Conservation (phyloP, 2,888 invertebrate species). For the Meiosimyza decipiens region DNA sequence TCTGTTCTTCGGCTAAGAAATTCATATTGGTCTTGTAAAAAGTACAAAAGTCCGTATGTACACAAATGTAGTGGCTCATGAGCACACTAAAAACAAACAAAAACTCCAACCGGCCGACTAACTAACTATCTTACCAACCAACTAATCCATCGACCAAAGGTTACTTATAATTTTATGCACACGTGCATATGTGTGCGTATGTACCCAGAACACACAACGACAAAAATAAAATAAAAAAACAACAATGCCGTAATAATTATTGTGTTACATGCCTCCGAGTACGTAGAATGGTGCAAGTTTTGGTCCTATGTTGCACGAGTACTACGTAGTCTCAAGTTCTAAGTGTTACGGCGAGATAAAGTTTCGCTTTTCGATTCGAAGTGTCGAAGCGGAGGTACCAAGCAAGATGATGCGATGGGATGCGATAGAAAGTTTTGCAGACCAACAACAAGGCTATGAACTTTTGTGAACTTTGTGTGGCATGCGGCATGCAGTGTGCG, state of each 20-base stretch:
- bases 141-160: not conserved
- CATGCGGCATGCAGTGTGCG: not conserved
- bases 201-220: no score
- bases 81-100: no score
- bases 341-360: not conserved
- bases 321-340: not conserved
- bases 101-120: no score
- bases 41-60: no score
- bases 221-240: no score
- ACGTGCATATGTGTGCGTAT: not conserved
- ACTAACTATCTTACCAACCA: not conserved
- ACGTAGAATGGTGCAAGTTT: not conserved
- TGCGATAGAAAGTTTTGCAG: no score
- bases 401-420: no score
- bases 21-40: no score
- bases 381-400: no score
- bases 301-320: not conserved
- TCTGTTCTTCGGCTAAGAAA: no score
- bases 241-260: slow-evolving; percentile 17
- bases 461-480: slow-evolving; percentile 23
- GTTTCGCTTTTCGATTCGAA: no score
- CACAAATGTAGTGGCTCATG: no score
- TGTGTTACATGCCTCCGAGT: slow-evolving; percentile 10
- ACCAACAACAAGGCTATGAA: slow-evolving; percentile 18
- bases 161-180: slow-evolving; percentile 17